phyloP scores from a whole-genome alignment of 2,113 vertebrate species.

The Crotalus viridis region DNA sequence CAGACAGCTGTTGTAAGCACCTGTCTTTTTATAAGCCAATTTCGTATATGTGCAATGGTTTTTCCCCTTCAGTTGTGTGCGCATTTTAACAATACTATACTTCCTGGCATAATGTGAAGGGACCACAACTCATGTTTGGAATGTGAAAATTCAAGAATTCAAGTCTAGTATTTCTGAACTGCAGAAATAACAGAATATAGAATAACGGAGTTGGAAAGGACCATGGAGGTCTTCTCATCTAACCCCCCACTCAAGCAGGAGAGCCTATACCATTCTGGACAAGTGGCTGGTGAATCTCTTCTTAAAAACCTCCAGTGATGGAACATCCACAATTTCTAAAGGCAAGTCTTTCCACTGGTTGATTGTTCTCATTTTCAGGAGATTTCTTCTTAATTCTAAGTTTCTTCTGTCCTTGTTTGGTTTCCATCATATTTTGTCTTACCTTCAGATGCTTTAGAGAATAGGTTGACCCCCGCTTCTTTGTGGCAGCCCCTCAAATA shows the following conservation, averaged over 20 bases:
- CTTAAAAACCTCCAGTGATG: not conserved
- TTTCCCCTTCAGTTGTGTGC: conserved; percentile 36
- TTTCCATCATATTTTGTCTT: not conserved
- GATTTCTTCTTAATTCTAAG: not conserved
- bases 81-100: conserved; percentile 26
- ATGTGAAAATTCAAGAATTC: not conserved
- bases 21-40: conserved; percentile 67
- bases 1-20: conserved; percentile 78
- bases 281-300: not conserved
- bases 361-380: not conserved
- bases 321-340: not conserved
- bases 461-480: too few species aligned
- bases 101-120: conserved; percentile 41
- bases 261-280: not conserved
- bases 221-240: not conserved
- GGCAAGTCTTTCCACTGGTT: not conserved
- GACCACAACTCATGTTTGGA: too few species aligned
- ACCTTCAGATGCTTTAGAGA: too few species aligned
- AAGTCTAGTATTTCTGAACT: not conserved
- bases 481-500: too few species aligned
- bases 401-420: not conserved
- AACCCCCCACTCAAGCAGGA: not conserved
- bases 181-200: not conserved
- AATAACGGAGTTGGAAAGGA: not conserved
- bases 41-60: conserved; percentile 25